Conservation (phyloP, 2,113 vertebrate genomes). For the Gobius niger region DNA sequence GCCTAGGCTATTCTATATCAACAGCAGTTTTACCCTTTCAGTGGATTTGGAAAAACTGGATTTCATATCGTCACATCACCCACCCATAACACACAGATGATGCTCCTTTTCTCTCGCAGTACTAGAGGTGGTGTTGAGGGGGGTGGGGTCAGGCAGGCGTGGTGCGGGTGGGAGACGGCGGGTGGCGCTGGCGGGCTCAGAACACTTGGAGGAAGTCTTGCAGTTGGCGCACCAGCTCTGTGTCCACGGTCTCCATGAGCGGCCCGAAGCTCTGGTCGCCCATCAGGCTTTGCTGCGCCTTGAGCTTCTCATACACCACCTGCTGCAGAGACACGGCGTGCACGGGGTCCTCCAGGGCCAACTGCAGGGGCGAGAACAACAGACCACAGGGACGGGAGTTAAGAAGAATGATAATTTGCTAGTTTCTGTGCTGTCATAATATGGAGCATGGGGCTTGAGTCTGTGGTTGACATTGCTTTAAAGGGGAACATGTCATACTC, state of each 20-base stretch:
- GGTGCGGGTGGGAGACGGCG: neutral
- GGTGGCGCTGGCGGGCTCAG: slow-evolving; percentile 57
- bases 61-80: too few relatives aligned
- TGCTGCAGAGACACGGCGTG: slow-evolving; percentile 93
- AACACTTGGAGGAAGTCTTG: slow-evolving; percentile 92
- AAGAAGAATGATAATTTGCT: too few relatives aligned
- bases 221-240: slow-evolving; percentile 91
- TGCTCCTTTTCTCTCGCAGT: neutral
- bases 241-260: slow-evolving; percentile 97
- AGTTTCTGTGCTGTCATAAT: too few relatives aligned
- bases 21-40: too few relatives aligned
- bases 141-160: slow-evolving; percentile 34
- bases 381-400: slow-evolving; percentile 15
- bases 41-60: too few relatives aligned
- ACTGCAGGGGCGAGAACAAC: slow-evolving; percentile 65
- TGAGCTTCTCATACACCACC: slow-evolving; percentile 94
- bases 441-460: too few relatives aligned
- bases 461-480: too few relatives aligned
- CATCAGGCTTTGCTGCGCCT: slow-evolving; percentile 89
- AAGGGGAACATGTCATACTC: too few relatives aligned
- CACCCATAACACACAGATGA: too few relatives aligned
- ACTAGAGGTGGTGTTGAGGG: slow-evolving; percentile 5
- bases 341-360: slow-evolving; percentile 93
- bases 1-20: too few relatives aligned
- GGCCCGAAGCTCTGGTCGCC: slow-evolving; percentile 88